Percentiles rank a stretch among this genome's conserved stretches.
Conservation (phyloP, 1,140 invertebrate genomes). For the Anastrepha obliqua region DNA sequence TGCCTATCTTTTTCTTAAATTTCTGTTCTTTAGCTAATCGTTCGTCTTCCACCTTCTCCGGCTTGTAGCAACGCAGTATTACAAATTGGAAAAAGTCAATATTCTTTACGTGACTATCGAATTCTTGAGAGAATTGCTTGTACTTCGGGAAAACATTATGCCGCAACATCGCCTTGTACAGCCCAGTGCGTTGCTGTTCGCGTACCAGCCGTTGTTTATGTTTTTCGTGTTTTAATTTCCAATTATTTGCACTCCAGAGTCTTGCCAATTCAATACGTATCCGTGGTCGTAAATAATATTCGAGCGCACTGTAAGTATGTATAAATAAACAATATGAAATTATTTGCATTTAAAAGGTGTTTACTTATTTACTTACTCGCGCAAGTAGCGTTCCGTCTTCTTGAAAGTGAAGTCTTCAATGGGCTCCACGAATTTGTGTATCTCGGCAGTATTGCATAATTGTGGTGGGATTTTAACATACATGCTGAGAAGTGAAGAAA, state of each 20-base stretch:
- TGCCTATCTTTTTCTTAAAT: not conserved
- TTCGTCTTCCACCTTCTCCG: not conserved
- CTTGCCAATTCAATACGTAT: not conserved
- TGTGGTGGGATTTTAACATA: constrained; percentile 46
- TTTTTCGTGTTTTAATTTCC: constrained; percentile 53
- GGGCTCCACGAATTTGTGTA: constrained; percentile 55
- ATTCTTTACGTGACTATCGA: constrained; percentile 30
- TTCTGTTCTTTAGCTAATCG: not conserved
- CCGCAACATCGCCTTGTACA: constrained; percentile 67
- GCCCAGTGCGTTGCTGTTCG: constrained; percentile 66
- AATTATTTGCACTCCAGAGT: constrained; percentile 26
- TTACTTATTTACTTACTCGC: constrained; percentile 18
- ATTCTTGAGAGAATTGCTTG: constrained; percentile 62
- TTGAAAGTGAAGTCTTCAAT: constrained; percentile 53
- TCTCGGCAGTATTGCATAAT: constrained; percentile 26
- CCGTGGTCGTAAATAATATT: constrained; percentile 44
- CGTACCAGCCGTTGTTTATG: constrained; percentile 59
- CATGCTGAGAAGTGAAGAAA: constrained; percentile 37
- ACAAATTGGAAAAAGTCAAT: constrained; percentile 56
- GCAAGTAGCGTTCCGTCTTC: not conserved
- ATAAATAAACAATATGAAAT: not conserved
- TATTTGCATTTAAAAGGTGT: not conserved
- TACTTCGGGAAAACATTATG: constrained; percentile 69
- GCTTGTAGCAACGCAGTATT: not conserved
- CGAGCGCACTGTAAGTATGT: not conserved